Evolutionary conservation across 2,113 vertebrate genomes (phyloP).

Genomic region (Struthidea cinerea): DNA sequence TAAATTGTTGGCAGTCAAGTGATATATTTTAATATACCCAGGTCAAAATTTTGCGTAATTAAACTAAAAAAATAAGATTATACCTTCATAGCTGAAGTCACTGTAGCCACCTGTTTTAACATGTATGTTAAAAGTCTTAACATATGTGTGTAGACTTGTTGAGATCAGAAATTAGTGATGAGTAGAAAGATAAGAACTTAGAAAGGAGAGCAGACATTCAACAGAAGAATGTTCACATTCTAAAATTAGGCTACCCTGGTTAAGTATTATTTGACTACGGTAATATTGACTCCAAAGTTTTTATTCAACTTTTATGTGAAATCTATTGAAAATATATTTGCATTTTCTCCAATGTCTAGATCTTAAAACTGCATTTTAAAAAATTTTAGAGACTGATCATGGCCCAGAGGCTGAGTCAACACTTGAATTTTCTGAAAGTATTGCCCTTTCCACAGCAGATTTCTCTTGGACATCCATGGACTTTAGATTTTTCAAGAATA

Average conservation of each 20-base stretch:
- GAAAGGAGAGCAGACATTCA: background rate
- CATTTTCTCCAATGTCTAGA: background rate
- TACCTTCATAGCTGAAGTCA: background rate
- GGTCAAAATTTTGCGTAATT: background rate
- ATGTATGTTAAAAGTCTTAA: background rate
- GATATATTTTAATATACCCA: background rate
- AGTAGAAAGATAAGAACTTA: background rate
- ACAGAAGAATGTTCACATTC: background rate
- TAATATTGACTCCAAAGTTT: background rate
- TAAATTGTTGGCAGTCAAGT: background rate
- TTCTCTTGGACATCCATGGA: background rate
- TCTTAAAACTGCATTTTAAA: background rate
- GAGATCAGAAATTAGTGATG: background rate
- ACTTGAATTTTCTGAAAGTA: background rate
- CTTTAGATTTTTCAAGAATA: background rate
- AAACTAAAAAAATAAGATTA: background rate
- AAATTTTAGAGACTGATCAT: background rate
- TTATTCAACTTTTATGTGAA: background rate
- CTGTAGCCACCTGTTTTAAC: background rate
- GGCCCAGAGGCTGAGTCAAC: background rate
- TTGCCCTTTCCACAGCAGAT: background rate
- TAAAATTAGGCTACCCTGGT: background rate
- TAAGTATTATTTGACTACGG: background rate
- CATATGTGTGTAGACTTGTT: background rate
- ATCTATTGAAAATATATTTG: background rate